Evolutionary conservation across 2,888 invertebrate species (phyloP), one percentile per base, ranked within the genome.

Genomic region (Abrostola tripartita): DNA sequence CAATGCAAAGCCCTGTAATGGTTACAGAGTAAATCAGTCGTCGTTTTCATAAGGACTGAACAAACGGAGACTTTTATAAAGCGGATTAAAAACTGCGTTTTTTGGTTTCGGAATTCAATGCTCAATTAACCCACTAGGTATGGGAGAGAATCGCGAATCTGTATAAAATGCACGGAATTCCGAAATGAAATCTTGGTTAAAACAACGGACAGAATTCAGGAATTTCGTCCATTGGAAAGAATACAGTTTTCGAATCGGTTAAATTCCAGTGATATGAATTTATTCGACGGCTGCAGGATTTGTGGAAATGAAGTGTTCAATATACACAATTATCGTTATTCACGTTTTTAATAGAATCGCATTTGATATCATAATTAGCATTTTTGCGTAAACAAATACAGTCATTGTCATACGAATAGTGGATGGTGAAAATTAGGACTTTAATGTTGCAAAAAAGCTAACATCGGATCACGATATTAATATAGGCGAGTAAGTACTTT

Each of bases 161-260:
- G 36, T 14, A 57, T 65, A 61, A 61, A 62, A 51, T 72, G 4
- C 52, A 14, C 12, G 10, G 38, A 42, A 63, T 68, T 62, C 67
- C 49, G 42, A 52, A 6, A 53, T 38, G 8, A 41, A 44, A 66
- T 37, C 9, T 6, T 54, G 36, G 38, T 40, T 44, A 11, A 53
- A 53, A 38, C 65, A 59, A 50, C 49, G 12, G 54, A 41, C 47
- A 7, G 7, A 11, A 44, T 56, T 10, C 42, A 49, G 52, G 60
- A 60, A 65, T 71, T 69, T n/a, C 8, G 37, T 12, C 52, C 42
- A 11, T 35, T 44, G 5, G 11, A 55, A 53, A 36, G 41, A 35
- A 47, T 24, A 44, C 42, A 11, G 36, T 11, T 50, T 44, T 51
- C 5, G 9, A 12, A 49, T 50, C 49, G 12, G 44, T 51, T 24